Evolutionary conservation across 2,797 vertebrate species (phyloP), one percentile per base, ranked within the genome.

Genomic region (Acropternis orthonyx): DNA sequence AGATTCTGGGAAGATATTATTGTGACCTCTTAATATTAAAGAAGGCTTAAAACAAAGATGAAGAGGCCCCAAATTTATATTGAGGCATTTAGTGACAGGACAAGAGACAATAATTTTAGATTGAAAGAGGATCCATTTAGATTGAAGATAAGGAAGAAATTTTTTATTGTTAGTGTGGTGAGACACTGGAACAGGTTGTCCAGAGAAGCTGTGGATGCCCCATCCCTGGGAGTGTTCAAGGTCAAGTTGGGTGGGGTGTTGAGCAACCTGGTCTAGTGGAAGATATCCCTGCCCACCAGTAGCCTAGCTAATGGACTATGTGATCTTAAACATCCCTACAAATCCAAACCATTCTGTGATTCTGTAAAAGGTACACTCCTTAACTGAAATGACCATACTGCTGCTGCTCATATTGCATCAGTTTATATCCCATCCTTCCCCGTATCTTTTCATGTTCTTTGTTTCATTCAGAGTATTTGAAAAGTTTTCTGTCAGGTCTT

Each of bases 161-260:
- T 41, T 36, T 85, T 78, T 76, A 9, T 1, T 2, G 4, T 17
- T 21, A 49, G 12, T 3, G 7, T 72, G 16, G 3, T 37, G 23
- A 66, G 37, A 10, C 43, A 43, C 27, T 49, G 68, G 23, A 30
- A 87, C 6, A 44, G 11, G 15, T 52, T 91, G 19, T 10, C 12
- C 26, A 65, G 27, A 61, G 22, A 44, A 61, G 24, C 1, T 82
- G 22, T 55, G 18, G 13, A n/a, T 67, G 12, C 3, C 8, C 2
- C 20, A 27, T 32, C 18, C 5, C 28, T 66, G 41, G 22, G 68
- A 72, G 37, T 15, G 8, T 56, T 79, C 19, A 41, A 81, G 49
- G 4, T 13, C 44, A 72, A 10, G 4, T 0, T 68, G 37, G 3
- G 1, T 14, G 20, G 5, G 20, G 6, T 1, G 55, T 78, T 81